Base-by-base conservation (phyloP, 2,888 invertebrate species). In the Folsomia manolachei region DNA sequence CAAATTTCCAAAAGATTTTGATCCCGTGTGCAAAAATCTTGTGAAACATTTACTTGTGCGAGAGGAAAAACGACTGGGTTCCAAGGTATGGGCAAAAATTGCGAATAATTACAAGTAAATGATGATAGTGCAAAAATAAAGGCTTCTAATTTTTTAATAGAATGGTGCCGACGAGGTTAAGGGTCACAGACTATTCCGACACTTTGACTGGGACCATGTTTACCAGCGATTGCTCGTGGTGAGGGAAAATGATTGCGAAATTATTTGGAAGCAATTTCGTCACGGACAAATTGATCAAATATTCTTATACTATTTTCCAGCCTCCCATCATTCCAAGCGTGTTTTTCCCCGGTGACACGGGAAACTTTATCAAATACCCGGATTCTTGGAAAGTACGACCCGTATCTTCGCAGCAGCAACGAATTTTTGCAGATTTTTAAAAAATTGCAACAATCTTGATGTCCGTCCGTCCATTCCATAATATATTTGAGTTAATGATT, bases 321-420 rank as follows among this genome's bases (percentile, higher is more conserved):
- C 93, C 97, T 2, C 97, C 97, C 26, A 94, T 97, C 81, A 88
- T 95, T 80, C 97, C 97, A 25, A 90, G 92, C 82, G 90, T 97
- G 18, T 89, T 90, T 80, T 94, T 91, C 83, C 94, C 94, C 78
- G 95, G 96, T 1, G 97, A 97, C 84, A 92, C 96, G 0, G 92
- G 94, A 75, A 97, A 97, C 85, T 97, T 97, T 85, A 97, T 97
- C 84, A 92, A 94, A 82, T 97, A 97, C 84, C 94, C 95, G 26
- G 94, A 95, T 83, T 93, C 77, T 4, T 80, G 79, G 79, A 73
- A 72, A 67, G 76, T 77, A 71, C 72, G 72, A 60, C 72, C 74
- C 23, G 73, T 80, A 2, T 75, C 77, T 1, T 78, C 79, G 24
- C 71, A 77, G 24, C 79, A 80, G 63, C 68, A 78, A 60, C 75